phyloP scores from a whole-genome alignment of 1,140 invertebrate species.

The Thalassaphorura encarpata region DNA sequence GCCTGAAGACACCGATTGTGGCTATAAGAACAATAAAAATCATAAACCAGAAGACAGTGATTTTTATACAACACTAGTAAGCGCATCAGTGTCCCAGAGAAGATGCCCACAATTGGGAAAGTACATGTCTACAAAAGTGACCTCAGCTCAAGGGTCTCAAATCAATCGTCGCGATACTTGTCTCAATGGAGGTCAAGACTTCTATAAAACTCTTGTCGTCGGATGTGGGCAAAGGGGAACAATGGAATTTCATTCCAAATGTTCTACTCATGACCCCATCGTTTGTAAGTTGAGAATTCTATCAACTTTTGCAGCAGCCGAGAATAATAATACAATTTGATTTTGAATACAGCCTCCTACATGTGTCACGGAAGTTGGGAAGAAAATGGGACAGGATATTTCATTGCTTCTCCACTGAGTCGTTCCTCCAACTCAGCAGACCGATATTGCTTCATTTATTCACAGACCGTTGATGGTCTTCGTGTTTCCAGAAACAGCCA shows the following conservation, averaged over 20 bases:
- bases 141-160: neutral
- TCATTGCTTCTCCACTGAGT: slow-evolving; percentile 54
- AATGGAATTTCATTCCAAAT: slow-evolving; percentile 30
- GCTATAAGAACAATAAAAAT: too few species aligned
- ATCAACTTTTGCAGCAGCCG: neutral
- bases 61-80: slow-evolving; percentile 24
- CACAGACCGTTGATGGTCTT: slow-evolving; percentile 35
- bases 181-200: slow-evolving; percentile 15
- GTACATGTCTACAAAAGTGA: slow-evolving; percentile 21
- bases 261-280: slow-evolving; percentile 18
- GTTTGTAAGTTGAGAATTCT: slow-evolving; percentile 10
- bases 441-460: slow-evolving; percentile 34
- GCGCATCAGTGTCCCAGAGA: slow-evolving; percentile 16
- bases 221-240: slow-evolving; percentile 25
- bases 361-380: slow-evolving; percentile 72
- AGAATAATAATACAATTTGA: neutral
- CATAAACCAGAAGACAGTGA: neutral
- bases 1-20: neutral
- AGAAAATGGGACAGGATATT: slow-evolving; percentile 56
- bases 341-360: slow-evolving; percentile 52
- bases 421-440: slow-evolving; percentile 34
- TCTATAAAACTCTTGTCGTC: slow-evolving; percentile 22
- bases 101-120: slow-evolving; percentile 28
- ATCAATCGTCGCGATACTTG: slow-evolving; percentile 5
- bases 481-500: slow-evolving; percentile 44